These are phyloP conservation scores for Limnephilus lunatus DNA, from an alignment of 2,888 invertebrate species.

Conservation along the genomic window DNA sequence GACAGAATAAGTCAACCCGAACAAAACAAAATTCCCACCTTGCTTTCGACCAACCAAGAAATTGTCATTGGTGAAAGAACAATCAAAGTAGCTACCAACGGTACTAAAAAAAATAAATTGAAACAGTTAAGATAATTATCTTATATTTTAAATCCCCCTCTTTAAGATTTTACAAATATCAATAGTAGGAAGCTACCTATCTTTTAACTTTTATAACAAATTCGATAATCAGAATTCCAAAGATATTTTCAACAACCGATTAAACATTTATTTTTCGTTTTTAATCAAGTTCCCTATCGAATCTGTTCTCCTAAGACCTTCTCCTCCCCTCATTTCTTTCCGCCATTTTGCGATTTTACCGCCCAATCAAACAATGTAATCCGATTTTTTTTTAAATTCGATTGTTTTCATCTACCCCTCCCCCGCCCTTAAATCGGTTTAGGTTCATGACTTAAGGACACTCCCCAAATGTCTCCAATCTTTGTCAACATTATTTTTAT, in stretches of 20 bases:
- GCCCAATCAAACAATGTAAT: constrained; percentile 66
- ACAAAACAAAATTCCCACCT: background rate
- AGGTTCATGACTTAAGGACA: constrained; percentile 32
- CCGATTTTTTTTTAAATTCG: constrained; percentile 65
- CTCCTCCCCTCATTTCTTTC: constrained; percentile 9
- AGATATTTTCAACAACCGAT: constrained; percentile 32
- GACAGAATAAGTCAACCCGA: background rate
- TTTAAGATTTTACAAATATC: background rate
- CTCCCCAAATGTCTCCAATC: constrained; percentile 3
- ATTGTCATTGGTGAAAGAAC: background rate
- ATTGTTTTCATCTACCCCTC: constrained; percentile 60
- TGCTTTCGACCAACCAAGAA: background rate
- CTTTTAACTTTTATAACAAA: background rate
- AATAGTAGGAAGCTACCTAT: background rate
- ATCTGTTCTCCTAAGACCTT: background rate
- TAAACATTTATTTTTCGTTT: constrained; percentile 44
- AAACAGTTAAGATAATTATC: background rate
- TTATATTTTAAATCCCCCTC: background rate
- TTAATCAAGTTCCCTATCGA: constrained; percentile 31
- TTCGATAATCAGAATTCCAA: constrained; percentile 7
- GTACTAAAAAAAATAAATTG: background rate
- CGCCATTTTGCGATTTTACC: constrained; percentile 52
- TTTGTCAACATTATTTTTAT: background rate
- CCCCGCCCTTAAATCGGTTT: constrained; percentile 51
- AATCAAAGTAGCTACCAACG: background rate